Percentiles rank a stretch among this genome's conserved stretches.
These are phyloP conservation scores for Lepisosteus osseus DNA, from an alignment of 2,113 vertebrate genomes.

Conservation along the genomic window DNA sequence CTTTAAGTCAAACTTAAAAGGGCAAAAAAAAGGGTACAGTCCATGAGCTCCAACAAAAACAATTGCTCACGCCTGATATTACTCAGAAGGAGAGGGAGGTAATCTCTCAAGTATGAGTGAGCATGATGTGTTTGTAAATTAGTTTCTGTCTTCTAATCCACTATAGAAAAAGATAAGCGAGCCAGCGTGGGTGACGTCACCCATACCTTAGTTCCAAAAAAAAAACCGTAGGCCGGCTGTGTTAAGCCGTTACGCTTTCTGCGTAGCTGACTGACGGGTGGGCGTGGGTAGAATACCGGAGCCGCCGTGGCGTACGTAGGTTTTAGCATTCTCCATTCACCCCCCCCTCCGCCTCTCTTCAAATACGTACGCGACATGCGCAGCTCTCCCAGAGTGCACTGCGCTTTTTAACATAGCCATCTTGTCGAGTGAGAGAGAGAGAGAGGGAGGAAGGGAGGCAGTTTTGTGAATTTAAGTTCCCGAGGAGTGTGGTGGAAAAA, in stretches of 20 bases:
- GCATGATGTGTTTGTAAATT: no score
- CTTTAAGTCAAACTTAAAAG: no score
- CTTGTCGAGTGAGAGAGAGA: constrained; percentile 49
- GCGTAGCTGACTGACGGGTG: no score
- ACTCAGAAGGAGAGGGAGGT: no score
- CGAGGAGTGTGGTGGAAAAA: constrained; percentile 29
- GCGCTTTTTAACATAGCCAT: constrained; percentile 52
- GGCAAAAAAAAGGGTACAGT: no score
- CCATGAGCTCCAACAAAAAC: no score
- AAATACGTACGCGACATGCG: constrained; percentile 19
- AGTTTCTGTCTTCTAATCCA: not conserved
- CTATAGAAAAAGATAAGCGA: not conserved
- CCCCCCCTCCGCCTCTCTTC: not conserved
- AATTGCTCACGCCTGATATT: no score
- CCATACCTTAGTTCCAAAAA: not conserved
- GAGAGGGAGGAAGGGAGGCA: constrained; percentile 39
- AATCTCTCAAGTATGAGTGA: no score
- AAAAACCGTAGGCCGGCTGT: no score
- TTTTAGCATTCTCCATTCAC: constrained; percentile 14
- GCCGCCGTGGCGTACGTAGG: not conserved
- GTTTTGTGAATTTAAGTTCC: constrained; percentile 32
- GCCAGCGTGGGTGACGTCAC: no score
- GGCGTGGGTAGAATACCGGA: no score
- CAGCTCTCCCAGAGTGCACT: constrained; percentile 51
- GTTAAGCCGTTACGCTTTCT: no score